Evolutionary conservation across 2,888 invertebrate species (phyloP).

Genomic region (Aphodius sticticus): DNA sequence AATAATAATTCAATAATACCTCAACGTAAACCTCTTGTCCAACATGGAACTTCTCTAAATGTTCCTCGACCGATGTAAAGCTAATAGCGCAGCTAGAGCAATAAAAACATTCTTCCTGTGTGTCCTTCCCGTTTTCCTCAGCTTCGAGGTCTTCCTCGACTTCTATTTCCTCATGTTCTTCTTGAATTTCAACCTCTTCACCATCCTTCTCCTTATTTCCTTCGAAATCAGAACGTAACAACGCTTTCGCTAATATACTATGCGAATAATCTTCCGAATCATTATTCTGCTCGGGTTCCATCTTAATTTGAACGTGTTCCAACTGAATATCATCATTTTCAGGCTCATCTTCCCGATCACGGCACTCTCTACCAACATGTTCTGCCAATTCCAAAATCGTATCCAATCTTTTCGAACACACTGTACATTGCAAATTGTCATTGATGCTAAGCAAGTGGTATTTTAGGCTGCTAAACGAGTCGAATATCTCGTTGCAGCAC

Average conservation of each 20-base stretch:
- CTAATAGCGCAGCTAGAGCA: conserved; percentile 72
- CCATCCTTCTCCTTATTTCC: background rate
- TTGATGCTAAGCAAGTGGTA: conserved; percentile 65
- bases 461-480: conserved; percentile 63
- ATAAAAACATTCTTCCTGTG: conserved; percentile 63
- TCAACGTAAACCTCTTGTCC: conserved; percentile 74
- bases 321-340: conserved; percentile 25
- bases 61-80: conserved; percentile 71
- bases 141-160: conserved; percentile 39
- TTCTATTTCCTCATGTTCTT: conserved; percentile 33
- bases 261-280: conserved; percentile 33
- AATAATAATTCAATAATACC: conserved; percentile 53
- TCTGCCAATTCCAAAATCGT: conserved; percentile 65
- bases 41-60: conserved; percentile 71
- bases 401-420: conserved; percentile 65
- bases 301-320: conserved; percentile 21
- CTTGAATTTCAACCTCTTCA: conserved; percentile 35
- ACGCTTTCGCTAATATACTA: conserved; percentile 44
- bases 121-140: conserved; percentile 40
- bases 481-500: conserved; percentile 71
- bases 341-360: conserved; percentile 38
- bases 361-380: conserved; percentile 60
- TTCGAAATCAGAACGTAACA: conserved; percentile 27
- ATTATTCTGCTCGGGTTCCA: conserved; percentile 33
- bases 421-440: conserved; percentile 68